Conservation (phyloP, 2,888 invertebrate species). For the Drosophila pullipes region DNA sequence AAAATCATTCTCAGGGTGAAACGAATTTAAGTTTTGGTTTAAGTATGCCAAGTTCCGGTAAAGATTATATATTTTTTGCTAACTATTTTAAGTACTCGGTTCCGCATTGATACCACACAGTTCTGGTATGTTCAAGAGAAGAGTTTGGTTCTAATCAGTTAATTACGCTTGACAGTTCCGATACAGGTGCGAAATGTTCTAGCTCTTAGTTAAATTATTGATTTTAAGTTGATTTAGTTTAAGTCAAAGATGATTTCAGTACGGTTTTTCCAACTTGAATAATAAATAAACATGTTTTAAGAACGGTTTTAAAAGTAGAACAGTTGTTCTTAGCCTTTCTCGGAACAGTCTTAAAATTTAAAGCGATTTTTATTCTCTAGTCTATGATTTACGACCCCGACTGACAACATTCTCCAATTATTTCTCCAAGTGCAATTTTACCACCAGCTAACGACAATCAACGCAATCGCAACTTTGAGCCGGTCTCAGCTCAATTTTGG, state of each 20-base stretch:
- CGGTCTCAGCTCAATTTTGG: conserved; percentile 55
- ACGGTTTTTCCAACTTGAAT: not conserved
- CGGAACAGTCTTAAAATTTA: not conserved
- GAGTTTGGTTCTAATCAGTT: not conserved
- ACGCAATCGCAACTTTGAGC: conserved; percentile 47
- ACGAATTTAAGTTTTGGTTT: not conserved
- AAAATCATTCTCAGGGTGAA: not conserved
- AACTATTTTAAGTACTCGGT: not conserved
- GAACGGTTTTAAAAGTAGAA: not conserved
- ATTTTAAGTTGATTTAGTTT: not conserved
- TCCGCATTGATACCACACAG: not conserved
- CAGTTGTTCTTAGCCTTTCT: not conserved
- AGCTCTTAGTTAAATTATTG: not conserved
- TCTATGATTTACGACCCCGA: not conserved
- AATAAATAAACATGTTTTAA: not conserved
- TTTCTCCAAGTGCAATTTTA: conserved; percentile 6
- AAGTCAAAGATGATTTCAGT: not conserved
- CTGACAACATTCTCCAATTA: conserved; percentile 6
- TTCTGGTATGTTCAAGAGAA: not conserved
- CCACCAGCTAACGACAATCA: conserved; percentile 15
- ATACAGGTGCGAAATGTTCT: not conserved
- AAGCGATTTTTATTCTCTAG: not conserved
- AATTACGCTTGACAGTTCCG: not conserved
- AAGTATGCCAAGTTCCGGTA: not conserved
- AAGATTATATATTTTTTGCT: not conserved